A percentile compares a stretch with the other conserved stretches of the same genome.
Conservation (phyloP, 1,140 invertebrate species). For the Mercenaria mercenaria region DNA sequence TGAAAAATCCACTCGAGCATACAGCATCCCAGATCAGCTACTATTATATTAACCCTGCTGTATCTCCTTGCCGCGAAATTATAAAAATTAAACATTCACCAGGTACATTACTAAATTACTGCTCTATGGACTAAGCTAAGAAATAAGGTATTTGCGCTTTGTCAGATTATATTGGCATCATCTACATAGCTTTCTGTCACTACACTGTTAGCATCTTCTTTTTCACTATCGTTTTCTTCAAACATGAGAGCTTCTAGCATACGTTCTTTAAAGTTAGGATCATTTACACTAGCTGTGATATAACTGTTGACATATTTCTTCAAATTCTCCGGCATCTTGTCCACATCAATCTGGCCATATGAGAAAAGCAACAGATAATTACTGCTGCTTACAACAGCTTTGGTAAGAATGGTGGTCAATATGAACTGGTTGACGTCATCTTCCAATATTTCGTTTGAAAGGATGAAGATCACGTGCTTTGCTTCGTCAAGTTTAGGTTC, state of each 20-base stretch:
- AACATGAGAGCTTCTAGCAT: not conserved
- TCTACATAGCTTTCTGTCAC: too few relatives aligned
- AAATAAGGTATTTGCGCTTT: too few relatives aligned
- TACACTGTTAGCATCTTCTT: not conserved
- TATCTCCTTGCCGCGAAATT: too few relatives aligned
- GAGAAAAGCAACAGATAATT: not conserved
- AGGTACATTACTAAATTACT: too few relatives aligned
- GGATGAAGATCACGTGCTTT: not conserved
- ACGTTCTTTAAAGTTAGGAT: not conserved
- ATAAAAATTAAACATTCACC: too few relatives aligned
- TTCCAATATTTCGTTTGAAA: not conserved
- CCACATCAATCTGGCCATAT: not conserved
- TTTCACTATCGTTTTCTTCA: not conserved
- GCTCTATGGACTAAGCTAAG: too few relatives aligned
- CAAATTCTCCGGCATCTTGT: not conserved
- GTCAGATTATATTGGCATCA: too few relatives aligned
- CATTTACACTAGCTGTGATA: not conserved
- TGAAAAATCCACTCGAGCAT: too few relatives aligned
- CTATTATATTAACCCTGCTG: too few relatives aligned
- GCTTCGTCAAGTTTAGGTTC: not conserved
- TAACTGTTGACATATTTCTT: not conserved
- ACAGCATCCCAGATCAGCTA: too few relatives aligned
- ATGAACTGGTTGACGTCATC: not conserved
- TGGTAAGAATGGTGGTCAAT: not conserved
- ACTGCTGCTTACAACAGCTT: not conserved